Evolutionary conservation across 2,888 invertebrate species (phyloP), one percentile per base, ranked within the genome.

Genomic region (Hemaris fuciformis): DNA sequence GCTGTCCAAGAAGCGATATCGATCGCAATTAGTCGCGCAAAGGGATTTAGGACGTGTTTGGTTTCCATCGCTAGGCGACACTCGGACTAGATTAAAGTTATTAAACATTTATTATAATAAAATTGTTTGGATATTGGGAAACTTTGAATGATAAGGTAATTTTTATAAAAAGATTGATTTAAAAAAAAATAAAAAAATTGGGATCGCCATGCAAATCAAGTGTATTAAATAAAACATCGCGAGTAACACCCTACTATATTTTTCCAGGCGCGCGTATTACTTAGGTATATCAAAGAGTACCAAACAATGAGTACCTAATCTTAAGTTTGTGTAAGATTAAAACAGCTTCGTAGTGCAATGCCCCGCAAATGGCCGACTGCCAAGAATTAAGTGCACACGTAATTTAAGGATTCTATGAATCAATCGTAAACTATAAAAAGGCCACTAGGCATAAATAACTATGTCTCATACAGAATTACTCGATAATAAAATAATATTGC

Each of bases 21-120:
- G 84, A 86, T 85, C 79, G 79, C 65, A 70, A 76, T 73, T 74
- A 76, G 67, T 59, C 62, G 60, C 62, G 31, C 61, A 72, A 65
- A 74, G 69, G 69, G 73, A 80, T 79, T 80, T 76, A 76, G 79
- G 75, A 80, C 73, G 72, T 87, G 84, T 89, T 88, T 85, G 84
- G 64, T 65, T 65, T 60, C 63, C 68, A 84, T 88, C 81, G 83
- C 88, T 87, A 83, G 79, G 87, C 88, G 87, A 89, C 86, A 74
- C 18, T n/a, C 27, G 57, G 42, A 59, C 66, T 72, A 70, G 73
- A 75, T 67, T 74, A 66, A 71, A 73, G 60, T 34, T 59, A 34
- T 34, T 34, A 34, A 59, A 57, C n/a, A 46, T 20, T 20, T 18
- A 59, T 59, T 46, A 25, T 43, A 45, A 31, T 13, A 18, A 18